Evolutionary conservation across 2,888 invertebrate species (phyloP).

Genomic region (Rhopalosiphum nymphaeae): DNA sequence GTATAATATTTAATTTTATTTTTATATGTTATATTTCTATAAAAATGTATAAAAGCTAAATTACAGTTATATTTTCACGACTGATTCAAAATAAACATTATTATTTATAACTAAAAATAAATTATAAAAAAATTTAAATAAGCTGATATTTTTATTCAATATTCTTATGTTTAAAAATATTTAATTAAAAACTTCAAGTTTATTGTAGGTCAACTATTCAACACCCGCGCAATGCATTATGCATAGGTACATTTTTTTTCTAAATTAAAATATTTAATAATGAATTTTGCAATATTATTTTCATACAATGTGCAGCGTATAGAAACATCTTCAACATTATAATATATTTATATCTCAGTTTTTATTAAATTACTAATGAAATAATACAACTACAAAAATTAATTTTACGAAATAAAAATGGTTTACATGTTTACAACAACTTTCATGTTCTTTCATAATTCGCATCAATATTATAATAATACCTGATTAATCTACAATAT

Average conservation of each 20-base stretch:
- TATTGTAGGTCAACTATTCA: background rate
- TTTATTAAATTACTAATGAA: background rate
- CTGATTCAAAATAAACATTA: background rate
- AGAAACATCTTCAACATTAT: background rate
- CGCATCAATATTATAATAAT: background rate
- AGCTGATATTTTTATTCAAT: background rate
- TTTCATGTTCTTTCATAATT: background rate
- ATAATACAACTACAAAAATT: no score
- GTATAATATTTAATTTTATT: background rate
- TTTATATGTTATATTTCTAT: background rate
- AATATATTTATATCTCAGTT: background rate
- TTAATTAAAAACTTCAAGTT: background rate
- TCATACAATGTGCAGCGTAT: background rate
- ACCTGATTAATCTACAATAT: background rate
- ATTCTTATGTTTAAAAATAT: background rate
- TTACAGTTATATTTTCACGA: background rate
- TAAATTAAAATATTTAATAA: background rate
- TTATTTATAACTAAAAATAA: background rate
- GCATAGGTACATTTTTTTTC: background rate
- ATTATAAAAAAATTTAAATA: background rate
- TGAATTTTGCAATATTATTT: background rate
- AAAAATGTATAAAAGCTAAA: background rate
- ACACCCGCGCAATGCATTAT: background rate
- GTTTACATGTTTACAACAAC: background rate
- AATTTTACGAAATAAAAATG: background rate